Base-by-base conservation (phyloP, 2,113 vertebrate species). In the Motacilla tschutschensis region DNA sequence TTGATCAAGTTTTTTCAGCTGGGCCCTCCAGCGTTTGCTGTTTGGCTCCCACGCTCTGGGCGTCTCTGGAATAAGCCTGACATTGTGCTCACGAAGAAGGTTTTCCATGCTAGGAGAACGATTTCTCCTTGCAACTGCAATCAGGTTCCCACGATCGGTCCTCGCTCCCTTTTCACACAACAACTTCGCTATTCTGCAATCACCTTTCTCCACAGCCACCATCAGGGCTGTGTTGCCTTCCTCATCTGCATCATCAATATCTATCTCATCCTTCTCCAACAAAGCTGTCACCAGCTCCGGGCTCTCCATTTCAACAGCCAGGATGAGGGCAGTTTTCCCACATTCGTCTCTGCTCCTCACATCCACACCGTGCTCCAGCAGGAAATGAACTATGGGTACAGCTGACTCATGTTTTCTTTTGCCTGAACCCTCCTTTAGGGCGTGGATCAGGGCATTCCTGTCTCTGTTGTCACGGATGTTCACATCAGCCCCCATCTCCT, bases 261-360 rank as follows among this genome's bases (percentile, higher is more conserved):
- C 89, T 69, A 93, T 70, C 28, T 72, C 43, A 17, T 81, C 17
- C 48, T 85, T 91, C 44, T 94, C 28, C 88, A 97, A 6, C 14
- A 97, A 69, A 82, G 93, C 85, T 74, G 40, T 12, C 73, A 96
- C 96, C 88, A 97, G 44, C 9, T 36, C 62, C 2, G 3, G 10
- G 59, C 53, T 89, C 76, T 29, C 29, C 60, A 54, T 94, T 70
- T 97, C 95, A 44, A 89, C 95, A 15, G 97, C 96, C 22, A 96
- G 77, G 29, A 97, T 96, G 57, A 98, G 92, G 33, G 96, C 83
- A 2, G 94, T 97, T 93, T 95, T 97, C 36, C 92, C 95, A 26
- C 40, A 28, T 46, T 95, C 93, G 24, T 95, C 94, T 63, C 85
- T 95, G 74, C 83, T 86, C 1, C 50, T 96, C 43, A 95, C 84